phyloP scores from a whole-genome alignment of 2,888 invertebrate species.

The Nomada fucata region DNA sequence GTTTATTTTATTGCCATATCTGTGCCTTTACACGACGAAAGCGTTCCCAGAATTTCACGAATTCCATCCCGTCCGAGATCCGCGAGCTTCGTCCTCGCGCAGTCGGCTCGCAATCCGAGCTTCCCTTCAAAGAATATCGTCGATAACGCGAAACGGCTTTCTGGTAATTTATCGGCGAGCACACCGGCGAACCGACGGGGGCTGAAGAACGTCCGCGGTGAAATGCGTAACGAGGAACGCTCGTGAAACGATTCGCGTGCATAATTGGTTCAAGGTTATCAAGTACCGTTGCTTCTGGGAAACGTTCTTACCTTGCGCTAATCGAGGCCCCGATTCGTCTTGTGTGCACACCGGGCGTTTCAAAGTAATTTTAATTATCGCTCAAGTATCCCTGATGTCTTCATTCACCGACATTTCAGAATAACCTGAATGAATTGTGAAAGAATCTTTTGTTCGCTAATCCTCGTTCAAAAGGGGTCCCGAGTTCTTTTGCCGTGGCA shows the following conservation, averaged over 20 bases:
- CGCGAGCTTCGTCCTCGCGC: background rate
- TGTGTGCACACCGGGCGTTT: background rate
- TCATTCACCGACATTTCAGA: constrained; percentile 2
- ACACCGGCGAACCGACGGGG: background rate
- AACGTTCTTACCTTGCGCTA: constrained; percentile 13
- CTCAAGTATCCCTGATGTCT: constrained; percentile 9
- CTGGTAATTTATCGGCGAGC: constrained; percentile 27
- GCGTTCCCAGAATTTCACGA: background rate
- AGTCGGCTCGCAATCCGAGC: too few species aligned
- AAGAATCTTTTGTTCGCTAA: constrained; percentile 19
- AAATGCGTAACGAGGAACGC: constrained; percentile 51
- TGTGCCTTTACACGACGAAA: background rate
- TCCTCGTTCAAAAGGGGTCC: background rate
- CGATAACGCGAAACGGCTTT: background rate
- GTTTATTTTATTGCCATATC: constrained; percentile 29
- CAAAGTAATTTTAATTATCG: constrained; percentile 42
- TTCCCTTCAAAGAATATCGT: background rate
- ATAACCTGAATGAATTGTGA: background rate
- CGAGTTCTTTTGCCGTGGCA: background rate
- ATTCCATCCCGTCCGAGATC: background rate
- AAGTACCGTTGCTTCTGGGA: constrained; percentile 61
- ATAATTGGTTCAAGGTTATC: constrained; percentile 73
- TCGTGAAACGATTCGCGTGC: constrained; percentile 66
- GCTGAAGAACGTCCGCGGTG: constrained; percentile 19
- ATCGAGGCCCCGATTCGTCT: constrained; percentile 22